Evolutionary conservation across 2,113 vertebrate species (phyloP), one percentile per base, ranked within the genome.

Genomic region (Nibea coibor): DNA sequence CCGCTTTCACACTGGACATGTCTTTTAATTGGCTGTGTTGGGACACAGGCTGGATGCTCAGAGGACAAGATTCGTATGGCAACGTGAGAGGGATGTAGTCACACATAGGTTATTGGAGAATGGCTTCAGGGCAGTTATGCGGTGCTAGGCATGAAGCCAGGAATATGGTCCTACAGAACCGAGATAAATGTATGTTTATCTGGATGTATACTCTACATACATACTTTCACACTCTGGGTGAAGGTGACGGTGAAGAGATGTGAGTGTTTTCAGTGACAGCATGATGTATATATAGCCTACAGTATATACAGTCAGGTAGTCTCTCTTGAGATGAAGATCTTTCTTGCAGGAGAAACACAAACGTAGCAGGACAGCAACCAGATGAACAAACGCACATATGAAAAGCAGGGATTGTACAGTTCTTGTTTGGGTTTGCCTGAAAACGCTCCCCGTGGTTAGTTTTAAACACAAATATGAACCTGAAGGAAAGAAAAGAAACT

Each of bases 11-110:
- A 15, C 48, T 35, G 78, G 58, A 65, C 26, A 47, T 62, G 64
- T 82, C 81, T 81, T 39, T 81, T 78, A 87, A 69, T 78, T 75
- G 58, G 63, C 75, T 59, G 61, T 26, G 77, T 16, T 66, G 68
- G 71, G 63, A 77, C 62, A n/a, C 42, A 57, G 54, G n/a, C 54
- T 50, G 78, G 45, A 78, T 61, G 71, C 81, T 87, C 61, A 24
- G 71, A 72, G 45, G 81, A 81, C 48, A 43, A 62, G 22, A 39
- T 65, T 62, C 26, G 1, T 24, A 54, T n/a, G 17, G 39, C n/a
- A 71, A 31, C 10, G 3, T 66, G 31, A 63, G 39, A 72, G 20
- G 16, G 53, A 58, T 24, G 39, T 62, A 63, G 39, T 72, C 69
- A 65, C 81, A 67, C 54, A 22, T 59, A 48, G 31, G 62, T 11